These are phyloP conservation scores for Campoletis raptor DNA, from an alignment of 2,888 invertebrate species.

Conservation along the genomic window DNA sequence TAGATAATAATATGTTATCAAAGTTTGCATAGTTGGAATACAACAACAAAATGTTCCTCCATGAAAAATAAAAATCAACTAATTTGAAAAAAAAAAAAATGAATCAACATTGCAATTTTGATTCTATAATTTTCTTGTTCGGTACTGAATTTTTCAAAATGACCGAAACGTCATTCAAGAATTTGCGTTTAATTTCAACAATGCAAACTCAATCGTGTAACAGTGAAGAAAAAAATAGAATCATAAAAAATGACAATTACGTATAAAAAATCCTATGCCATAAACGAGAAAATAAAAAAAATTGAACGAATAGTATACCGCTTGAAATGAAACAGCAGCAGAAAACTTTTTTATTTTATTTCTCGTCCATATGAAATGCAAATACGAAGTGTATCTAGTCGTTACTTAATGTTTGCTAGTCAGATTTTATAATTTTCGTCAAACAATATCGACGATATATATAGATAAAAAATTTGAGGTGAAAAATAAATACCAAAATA, in stretches of 20 bases:
- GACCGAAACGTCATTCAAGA: not conserved
- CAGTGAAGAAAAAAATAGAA: not conserved
- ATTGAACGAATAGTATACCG: not conserved
- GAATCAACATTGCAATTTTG: not conserved
- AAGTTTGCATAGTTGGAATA: slow-evolving; percentile 9
- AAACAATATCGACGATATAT: slow-evolving; percentile 7
- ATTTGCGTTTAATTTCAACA: not conserved
- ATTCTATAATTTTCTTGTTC: not conserved
- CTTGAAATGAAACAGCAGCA: slow-evolving; percentile 31
- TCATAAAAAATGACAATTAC: slow-evolving; percentile 37
- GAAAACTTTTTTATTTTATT: slow-evolving; percentile 33
- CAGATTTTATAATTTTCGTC: slow-evolving; percentile 79
- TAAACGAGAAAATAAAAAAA: slow-evolving; percentile 8
- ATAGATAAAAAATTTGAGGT: not conserved
- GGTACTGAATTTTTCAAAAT: not conserved
- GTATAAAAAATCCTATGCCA: slow-evolving; percentile 19
- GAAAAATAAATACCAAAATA: slow-evolving; percentile 15
- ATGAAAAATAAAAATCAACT: not conserved
- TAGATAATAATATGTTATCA: slow-evolving; percentile 23
- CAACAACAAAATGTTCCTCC: not conserved
- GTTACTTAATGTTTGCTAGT: slow-evolving; percentile 83
- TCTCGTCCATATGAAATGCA: slow-evolving; percentile 35
- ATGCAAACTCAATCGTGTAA: slow-evolving; percentile 2
- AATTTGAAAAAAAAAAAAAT: not conserved
- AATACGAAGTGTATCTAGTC: slow-evolving; percentile 79